Evolutionary conservation across 2,888 invertebrate species (phyloP), one percentile per base, ranked within the genome.

Genomic region (Panopea generosa): DNA sequence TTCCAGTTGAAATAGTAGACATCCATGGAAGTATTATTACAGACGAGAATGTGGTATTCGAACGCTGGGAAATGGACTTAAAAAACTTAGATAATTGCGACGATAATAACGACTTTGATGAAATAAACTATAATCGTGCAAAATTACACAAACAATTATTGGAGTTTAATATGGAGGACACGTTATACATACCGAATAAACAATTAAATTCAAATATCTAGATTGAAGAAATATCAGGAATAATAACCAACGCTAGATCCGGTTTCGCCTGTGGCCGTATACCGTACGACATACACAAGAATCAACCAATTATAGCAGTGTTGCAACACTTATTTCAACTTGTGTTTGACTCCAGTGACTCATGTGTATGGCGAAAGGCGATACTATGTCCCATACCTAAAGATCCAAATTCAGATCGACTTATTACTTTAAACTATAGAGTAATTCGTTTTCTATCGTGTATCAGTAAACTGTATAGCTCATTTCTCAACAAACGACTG

Each of bases 131-230:
- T 38, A 22, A 52, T 14, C 9, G 53, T 1, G 14, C 50, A 0
- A 76, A 45, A 62, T 6, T 66, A 29, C 70, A 75, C 14, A 70
- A 70, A 61, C 56, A 61, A 2, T 33, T 75, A 16, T 16, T 75
- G 11, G 69, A 70, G 53, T 2, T 40, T 1, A 55, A 70, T 11
- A 61, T 70, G 50, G n/a, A 16, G 1, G 65, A 71, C 43, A 70
- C 71, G 38, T 16, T 71, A n/a, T 71, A 65, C 29, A 16, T 2
- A 9, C 26, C 49, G 11, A 70, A 62, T 14, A 14, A 1, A 14
- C 18, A 3, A 16, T 26, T 60, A n/a, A 69, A 73, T 24, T 1
- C 18, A 18, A 69, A 69, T 20, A 65, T 75, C 2, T 24, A 62
- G 3, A 22, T 56, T 2, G 47, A 61, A n/a, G 70, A 70, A 26